Evolutionary conservation across 2,797 vertebrate genomes (phyloP).

Genomic region (Myotis vivesi): DNA sequence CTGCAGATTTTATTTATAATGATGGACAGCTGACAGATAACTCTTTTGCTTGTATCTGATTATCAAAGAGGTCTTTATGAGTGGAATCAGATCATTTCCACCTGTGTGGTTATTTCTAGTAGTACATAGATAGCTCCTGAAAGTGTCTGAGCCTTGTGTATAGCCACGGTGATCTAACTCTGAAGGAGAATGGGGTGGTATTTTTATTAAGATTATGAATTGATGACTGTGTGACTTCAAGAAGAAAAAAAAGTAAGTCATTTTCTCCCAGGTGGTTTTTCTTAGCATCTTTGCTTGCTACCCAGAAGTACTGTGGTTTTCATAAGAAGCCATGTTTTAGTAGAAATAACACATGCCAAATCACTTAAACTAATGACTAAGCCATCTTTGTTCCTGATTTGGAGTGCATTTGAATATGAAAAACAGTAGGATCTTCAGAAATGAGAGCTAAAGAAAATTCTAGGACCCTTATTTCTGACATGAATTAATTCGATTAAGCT

Average conservation of each 20-base stretch:
- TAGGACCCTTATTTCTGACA: background rate
- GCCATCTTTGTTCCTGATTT: slow-evolving; percentile 9
- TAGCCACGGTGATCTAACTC: background rate
- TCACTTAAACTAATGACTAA: slow-evolving; percentile 40
- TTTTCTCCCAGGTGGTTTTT: slow-evolving; percentile 53
- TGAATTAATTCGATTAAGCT: slow-evolving; percentile 42
- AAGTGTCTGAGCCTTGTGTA: background rate
- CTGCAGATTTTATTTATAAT: slow-evolving; percentile 23
- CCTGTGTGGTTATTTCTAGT: background rate
- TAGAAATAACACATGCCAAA: slow-evolving; percentile 44
- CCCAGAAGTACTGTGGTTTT: slow-evolving; percentile 38
- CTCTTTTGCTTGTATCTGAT: background rate
- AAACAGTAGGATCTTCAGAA: slow-evolving; percentile 44
- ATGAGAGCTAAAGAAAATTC: slow-evolving; percentile 37
- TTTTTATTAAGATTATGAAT: slow-evolving; percentile 25
- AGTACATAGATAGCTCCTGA: background rate
- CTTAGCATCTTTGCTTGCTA: slow-evolving; percentile 39
- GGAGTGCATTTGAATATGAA: slow-evolving; percentile 22
- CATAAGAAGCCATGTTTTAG: background rate
- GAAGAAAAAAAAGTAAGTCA: slow-evolving; percentile 33
- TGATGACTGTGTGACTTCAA: background rate
- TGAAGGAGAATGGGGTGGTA: background rate
- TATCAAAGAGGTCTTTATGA: background rate
- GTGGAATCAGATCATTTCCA: background rate
- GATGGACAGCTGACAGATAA: background rate